phyloP scores from a whole-genome alignment of 2,113 vertebrate species.

The Pontoporia blainvillei region DNA sequence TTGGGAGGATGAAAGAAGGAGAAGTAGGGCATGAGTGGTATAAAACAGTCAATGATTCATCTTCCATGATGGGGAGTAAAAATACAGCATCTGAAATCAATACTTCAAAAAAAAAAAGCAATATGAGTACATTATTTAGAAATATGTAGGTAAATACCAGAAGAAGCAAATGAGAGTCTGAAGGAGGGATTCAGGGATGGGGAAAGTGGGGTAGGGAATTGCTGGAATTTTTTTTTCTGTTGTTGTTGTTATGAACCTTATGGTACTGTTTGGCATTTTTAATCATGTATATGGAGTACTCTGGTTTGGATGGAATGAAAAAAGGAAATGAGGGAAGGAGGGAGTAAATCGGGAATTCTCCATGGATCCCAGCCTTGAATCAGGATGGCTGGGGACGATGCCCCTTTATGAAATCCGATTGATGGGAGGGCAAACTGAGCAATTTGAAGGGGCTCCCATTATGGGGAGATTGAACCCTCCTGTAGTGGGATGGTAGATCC shows the following conservation, averaged over 20 bases:
- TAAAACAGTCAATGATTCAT: neutral
- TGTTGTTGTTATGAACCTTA: neutral
- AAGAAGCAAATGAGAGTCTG: neutral
- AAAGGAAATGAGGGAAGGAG: neutral
- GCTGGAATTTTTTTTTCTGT: neutral
- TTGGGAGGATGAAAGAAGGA: neutral
- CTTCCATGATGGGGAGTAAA: neutral
- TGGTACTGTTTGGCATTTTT: neutral
- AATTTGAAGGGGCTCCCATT: neutral
- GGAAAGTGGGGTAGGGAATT: neutral
- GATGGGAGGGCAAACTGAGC: neutral
- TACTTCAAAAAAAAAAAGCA: neutral
- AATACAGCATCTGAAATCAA: neutral
- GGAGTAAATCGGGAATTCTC: neutral
- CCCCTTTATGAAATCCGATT: neutral
- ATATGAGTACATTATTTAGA: neutral
- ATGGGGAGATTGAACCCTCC: accelerated
- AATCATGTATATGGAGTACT: neutral
- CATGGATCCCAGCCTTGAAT: neutral
- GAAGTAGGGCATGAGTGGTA: neutral
- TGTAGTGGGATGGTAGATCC: neutral
- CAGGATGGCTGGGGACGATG: accelerated
- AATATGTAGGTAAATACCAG: neutral
- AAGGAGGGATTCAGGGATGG: neutral
- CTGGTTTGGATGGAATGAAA: neutral